These are phyloP conservation scores for Montifringilla adamsi DNA, from an alignment of 2,113 vertebrate species.

Conservation along the genomic window DNA sequence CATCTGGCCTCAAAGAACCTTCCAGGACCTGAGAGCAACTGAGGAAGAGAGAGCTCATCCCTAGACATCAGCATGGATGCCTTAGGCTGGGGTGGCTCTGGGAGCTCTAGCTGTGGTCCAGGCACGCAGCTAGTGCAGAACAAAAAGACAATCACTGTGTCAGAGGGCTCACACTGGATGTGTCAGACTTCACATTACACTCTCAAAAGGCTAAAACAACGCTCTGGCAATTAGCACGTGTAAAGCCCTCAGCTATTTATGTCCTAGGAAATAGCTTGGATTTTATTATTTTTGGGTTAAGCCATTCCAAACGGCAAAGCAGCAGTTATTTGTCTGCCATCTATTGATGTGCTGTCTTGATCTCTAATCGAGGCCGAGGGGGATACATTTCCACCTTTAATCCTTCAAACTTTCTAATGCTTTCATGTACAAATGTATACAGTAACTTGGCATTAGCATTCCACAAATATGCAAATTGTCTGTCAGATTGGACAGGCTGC, in stretches of 20 bases:
- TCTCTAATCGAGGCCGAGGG: constrained; percentile 57
- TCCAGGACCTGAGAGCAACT: background rate
- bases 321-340: constrained; percentile 52
- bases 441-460: constrained; percentile 77
- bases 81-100: background rate
- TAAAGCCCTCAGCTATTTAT: constrained; percentile 45
- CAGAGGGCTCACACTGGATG: background rate
- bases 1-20: constrained; percentile 46
- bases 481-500: constrained; percentile 73
- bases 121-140: rapidly evolving
- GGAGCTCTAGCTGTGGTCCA: background rate
- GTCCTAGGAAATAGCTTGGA: constrained; percentile 39
- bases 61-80: background rate
- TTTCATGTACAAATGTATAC: constrained; percentile 72
- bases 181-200: background rate
- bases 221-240: background rate
- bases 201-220: constrained; percentile 31
- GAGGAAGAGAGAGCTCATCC: background rate
- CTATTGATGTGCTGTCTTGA: constrained; percentile 58
- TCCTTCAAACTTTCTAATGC: constrained; percentile 66
- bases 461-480: constrained; percentile 78
- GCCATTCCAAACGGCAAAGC: constrained; percentile 21
- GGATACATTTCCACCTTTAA: constrained; percentile 68
- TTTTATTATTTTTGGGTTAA: constrained; percentile 58
- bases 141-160: background rate